Evolutionary conservation across 2,113 vertebrate species (phyloP).

Genomic region (Tapirus terrestris): DNA sequence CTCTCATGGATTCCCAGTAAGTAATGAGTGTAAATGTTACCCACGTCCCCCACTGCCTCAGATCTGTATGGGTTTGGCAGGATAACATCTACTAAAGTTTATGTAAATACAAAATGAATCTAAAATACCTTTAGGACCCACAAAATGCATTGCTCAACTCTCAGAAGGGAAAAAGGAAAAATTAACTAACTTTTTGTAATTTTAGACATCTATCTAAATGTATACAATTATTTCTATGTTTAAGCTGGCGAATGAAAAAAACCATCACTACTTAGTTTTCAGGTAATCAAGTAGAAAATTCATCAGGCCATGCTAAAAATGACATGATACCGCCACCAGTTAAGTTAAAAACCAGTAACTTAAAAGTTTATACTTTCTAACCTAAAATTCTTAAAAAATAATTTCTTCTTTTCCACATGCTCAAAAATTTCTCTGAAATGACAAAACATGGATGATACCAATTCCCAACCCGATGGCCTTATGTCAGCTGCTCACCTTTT

Average conservation of each 20-base stretch:
- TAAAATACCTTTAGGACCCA: neutral
- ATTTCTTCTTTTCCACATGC: neutral
- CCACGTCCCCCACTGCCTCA: neutral
- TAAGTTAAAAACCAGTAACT: neutral
- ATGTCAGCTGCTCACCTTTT: slow-evolving; percentile 90
- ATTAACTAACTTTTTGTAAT: neutral
- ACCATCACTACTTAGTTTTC: neutral
- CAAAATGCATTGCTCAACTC: neutral
- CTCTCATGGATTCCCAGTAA: neutral
- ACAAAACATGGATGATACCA: neutral
- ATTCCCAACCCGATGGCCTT: neutral
- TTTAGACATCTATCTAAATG: slow-evolving; percentile 22
- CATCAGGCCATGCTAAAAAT: neutral
- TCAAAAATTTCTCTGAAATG: neutral
- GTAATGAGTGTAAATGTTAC: neutral
- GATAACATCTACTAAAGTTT: neutral
- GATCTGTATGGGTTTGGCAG: neutral
- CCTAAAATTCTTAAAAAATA: neutral
- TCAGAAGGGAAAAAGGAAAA: slow-evolving; percentile 16
- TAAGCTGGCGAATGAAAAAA: neutral
- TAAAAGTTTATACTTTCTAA: neutral
- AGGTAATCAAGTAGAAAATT: slow-evolving; percentile 37
- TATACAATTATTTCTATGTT: neutral
- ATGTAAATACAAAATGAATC: neutral
- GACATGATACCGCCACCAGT: neutral